Conservation (phyloP, 2,797 vertebrate species). For the Neosalanx taihuensis region DNA sequence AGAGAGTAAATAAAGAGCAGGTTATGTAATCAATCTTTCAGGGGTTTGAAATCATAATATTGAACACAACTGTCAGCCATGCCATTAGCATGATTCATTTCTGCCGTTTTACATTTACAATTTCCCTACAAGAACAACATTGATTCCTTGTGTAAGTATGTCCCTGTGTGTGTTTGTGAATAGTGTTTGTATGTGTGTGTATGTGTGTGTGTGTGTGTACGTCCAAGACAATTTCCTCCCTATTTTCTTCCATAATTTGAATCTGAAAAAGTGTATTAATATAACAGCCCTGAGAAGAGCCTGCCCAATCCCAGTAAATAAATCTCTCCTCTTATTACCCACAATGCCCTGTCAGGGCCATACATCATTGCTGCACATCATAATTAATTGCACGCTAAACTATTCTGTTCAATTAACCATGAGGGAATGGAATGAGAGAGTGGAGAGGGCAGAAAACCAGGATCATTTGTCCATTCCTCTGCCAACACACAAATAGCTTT, state of each 20-base stretch:
- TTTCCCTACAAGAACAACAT: conserved; percentile 79
- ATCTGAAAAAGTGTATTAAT: conserved; percentile 77
- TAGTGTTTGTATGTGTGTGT: conserved; percentile 21
- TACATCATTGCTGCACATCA: conserved; percentile 78
- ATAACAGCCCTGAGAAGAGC: conserved; percentile 66
- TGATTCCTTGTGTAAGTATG: conserved; percentile 57
- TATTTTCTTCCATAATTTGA: conserved; percentile 78
- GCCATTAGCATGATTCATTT: conserved; percentile 84
- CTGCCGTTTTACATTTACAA: conserved; percentile 79
- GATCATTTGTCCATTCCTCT: conserved; percentile 37
- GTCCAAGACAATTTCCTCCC: conserved; percentile 76
- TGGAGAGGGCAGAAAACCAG: conserved; percentile 23
- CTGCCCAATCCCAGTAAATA: conserved; percentile 71
- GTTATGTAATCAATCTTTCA: conserved; percentile 81
- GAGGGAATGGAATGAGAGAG: conserved; percentile 51
- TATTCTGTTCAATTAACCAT: conserved; percentile 79
- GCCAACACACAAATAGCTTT: conserved; percentile 42
- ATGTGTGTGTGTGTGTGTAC: conserved; percentile 29
- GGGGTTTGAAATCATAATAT: conserved; percentile 80
- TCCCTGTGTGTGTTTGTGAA: conserved; percentile 17
- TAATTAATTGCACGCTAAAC: conserved; percentile 80
- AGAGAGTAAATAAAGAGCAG: conserved; percentile 76
- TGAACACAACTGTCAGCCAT: conserved; percentile 78
- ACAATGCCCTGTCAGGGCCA: conserved; percentile 75
- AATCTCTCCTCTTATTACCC: conserved; percentile 79